phyloP scores from a whole-genome alignment of 2,888 invertebrate species.

The Iphiclides podalirius region DNA sequence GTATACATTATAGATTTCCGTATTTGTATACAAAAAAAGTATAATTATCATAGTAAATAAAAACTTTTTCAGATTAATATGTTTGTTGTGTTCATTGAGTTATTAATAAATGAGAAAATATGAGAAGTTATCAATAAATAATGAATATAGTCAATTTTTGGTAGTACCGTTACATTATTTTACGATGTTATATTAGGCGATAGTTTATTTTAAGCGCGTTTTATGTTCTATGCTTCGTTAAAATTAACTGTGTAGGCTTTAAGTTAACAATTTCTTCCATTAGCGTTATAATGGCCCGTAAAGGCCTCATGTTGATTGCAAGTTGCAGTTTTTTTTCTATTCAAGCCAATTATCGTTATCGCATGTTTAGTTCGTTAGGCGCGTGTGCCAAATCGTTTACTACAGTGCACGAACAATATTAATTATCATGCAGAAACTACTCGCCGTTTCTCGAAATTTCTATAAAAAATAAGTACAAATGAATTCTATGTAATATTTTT shows the following conservation, averaged over 20 bases:
- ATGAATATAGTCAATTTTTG: too few relatives aligned
- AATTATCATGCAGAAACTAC: too few relatives aligned
- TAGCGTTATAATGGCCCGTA: conserved; percentile 52
- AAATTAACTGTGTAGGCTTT: conserved; percentile 23
- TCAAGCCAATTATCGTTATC: conserved; percentile 41
- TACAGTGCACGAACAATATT: too few relatives aligned
- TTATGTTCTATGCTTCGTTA: conserved; percentile 33
- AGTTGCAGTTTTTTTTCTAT: conserved; percentile 39
- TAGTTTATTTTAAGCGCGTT: conserved; percentile 34
- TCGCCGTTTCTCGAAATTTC: too few relatives aligned
- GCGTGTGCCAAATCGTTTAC: conserved; percentile 55
- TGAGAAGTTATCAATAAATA: too few relatives aligned
- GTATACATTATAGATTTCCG: neutral
- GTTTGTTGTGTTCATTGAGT: too few relatives aligned
- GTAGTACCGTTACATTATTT: conserved; percentile 16
- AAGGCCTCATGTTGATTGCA: conserved; percentile 42
- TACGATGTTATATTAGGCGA: conserved; percentile 7
- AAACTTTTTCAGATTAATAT: too few relatives aligned
- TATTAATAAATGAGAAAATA: too few relatives aligned
- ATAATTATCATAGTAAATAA: too few relatives aligned
- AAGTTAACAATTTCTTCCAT: conserved; percentile 61
- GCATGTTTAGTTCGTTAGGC: conserved; percentile 45
- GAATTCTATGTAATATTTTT: too few relatives aligned
- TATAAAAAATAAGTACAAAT: too few relatives aligned
- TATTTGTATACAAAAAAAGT: too few relatives aligned